A percentile compares a stretch with the other conserved stretches of the same genome.
Conservation (phyloP, 2,888 invertebrate species). For the Caenorhabditis japonica region DNA sequence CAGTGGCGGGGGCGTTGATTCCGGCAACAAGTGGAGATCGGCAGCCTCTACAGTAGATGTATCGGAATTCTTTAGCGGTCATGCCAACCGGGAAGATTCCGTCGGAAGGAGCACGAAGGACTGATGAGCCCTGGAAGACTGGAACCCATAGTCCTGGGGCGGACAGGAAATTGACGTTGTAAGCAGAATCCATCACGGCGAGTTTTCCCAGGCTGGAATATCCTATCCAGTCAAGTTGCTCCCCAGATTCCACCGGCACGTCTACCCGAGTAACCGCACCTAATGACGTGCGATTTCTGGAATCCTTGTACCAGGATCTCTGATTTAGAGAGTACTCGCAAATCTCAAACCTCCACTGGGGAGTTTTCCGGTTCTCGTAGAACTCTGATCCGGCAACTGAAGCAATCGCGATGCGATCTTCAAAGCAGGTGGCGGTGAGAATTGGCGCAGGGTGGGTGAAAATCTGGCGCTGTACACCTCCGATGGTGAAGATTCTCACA, state of each 20-base stretch:
- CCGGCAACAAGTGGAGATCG: conserved; percentile 55
- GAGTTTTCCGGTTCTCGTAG: conserved; percentile 43
- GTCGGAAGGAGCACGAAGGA: conserved; percentile 59
- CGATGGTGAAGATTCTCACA: conserved; percentile 87
- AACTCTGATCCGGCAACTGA: conserved; percentile 81
- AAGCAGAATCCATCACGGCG: conserved; percentile 65
- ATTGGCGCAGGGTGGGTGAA: conserved; percentile 83
- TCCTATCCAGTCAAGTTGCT: conserved; percentile 63
- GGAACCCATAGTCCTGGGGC: conserved; percentile 69
- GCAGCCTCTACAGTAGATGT: conserved; percentile 67
- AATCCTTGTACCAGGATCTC: conserved; percentile 35
- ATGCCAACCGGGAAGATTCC: conserved; percentile 71
- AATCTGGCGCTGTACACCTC: conserved; percentile 89
- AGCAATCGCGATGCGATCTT: conserved; percentile 82
- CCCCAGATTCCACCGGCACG: conserved; percentile 51
- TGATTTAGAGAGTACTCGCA: conserved; percentile 50
- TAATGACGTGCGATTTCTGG: conserved; percentile 1
- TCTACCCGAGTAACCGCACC: conserved; percentile 21
- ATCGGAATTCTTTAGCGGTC: conserved; percentile 62
- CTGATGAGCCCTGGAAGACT: conserved; percentile 64
- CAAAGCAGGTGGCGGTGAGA: conserved; percentile 83
- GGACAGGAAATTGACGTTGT: conserved; percentile 53
- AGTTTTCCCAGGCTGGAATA: conserved; percentile 67
- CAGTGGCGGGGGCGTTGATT: conserved; percentile 59
- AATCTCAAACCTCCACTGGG: conserved; percentile 45